A percentile compares a stretch with the other conserved stretches of the same genome.
Evolutionary conservation across 2,113 vertebrate species (phyloP).

Genomic region (Prietella phreatophila): DNA sequence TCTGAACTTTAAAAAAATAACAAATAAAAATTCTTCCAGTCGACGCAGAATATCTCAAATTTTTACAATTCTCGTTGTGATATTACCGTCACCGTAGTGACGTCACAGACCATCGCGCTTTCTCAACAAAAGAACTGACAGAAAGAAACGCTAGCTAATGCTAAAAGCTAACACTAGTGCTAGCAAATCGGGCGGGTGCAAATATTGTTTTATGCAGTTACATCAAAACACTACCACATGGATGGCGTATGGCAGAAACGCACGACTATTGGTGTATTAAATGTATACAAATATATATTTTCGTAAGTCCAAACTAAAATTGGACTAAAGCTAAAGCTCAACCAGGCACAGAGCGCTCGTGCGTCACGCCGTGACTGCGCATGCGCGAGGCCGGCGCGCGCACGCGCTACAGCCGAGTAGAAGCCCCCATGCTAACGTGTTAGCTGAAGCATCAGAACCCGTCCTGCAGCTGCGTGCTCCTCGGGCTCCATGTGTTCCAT

Average conservation of each 20-base stretch:
- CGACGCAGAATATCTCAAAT: background rate
- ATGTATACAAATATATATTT: background rate
- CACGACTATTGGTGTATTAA: background rate
- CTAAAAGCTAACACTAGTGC: background rate
- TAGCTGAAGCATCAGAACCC: background rate
- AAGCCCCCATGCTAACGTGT: background rate
- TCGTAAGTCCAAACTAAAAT: background rate
- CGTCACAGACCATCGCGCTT: background rate
- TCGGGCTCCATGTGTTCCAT: background rate
- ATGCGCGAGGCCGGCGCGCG: background rate
- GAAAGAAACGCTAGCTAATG: background rate
- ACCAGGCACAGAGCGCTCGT: background rate
- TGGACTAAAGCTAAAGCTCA: background rate
- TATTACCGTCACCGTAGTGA: background rate
- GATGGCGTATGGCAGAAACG: background rate
- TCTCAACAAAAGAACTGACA: conserved; percentile 52
- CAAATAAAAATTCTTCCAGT: no score
- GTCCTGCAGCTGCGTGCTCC: background rate
- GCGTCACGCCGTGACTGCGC: background rate
- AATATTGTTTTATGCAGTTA: background rate
- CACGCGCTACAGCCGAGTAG: background rate
- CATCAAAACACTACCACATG: background rate
- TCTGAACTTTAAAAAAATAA: no score
- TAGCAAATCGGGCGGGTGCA: background rate
- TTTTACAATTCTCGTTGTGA: background rate